A percentile compares a stretch with the other conserved stretches of the same genome.
phyloP scores from a whole-genome alignment of 2,888 invertebrate species.

The Venustoraphidia nigricollis region DNA sequence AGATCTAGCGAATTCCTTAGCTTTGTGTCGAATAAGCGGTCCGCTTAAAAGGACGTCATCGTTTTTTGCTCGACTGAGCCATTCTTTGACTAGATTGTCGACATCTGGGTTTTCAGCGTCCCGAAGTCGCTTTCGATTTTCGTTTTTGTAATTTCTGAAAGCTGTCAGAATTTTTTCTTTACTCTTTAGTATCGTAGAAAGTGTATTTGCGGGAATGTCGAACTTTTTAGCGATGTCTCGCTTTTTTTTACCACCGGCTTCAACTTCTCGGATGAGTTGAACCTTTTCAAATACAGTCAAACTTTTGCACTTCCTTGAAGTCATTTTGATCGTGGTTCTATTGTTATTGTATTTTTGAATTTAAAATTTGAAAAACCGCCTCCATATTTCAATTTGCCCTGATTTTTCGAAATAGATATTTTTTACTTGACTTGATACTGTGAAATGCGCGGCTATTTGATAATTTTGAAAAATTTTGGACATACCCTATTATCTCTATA shows the following conservation, averaged over 20 bases:
- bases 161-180: conserved; percentile 6
- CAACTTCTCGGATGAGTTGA: conserved; percentile 8
- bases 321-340: neutral
- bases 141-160: conserved; percentile 6
- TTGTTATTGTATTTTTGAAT: conserved; percentile 9
- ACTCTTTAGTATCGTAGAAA: conserved; percentile 10
- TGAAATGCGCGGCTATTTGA: no score
- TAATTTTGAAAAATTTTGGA: no score
- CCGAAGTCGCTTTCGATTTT: conserved; percentile 6
- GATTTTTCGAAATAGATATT: no score
- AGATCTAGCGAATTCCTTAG: conserved; percentile 8
- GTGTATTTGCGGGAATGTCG: conserved; percentile 7
- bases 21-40: conserved; percentile 10
- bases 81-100: conserved; percentile 8
- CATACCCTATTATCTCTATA: no score
- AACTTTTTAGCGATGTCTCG: conserved; percentile 6
- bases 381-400: no score
- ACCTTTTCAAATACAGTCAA: conserved; percentile 11
- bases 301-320: conserved; percentile 6
- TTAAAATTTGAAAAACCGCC: no score
- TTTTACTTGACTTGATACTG: no score
- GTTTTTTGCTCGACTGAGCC: conserved; percentile 9
- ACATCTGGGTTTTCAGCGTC: conserved; percentile 5
- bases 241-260: conserved; percentile 8
- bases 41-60: conserved; percentile 8